Percentiles rank a stretch among this genome's conserved stretches.
These are phyloP conservation scores for Eupsittula cactorum DNA, from an alignment of 2,113 vertebrate species.

Conservation along the genomic window DNA sequence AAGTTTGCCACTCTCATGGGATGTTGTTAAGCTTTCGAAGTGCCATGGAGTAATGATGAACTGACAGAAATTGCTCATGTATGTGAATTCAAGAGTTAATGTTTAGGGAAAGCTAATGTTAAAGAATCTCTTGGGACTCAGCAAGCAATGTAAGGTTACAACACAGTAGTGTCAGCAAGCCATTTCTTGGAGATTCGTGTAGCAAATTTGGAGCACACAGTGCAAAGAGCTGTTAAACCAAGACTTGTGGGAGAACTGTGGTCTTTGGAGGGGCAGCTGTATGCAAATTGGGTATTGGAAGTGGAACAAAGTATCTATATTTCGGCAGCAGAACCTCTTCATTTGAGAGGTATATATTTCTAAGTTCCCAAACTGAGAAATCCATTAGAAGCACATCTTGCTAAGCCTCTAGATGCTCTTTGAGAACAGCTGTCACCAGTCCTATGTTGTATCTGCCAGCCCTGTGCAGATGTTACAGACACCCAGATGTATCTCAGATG, in stretches of 20 bases:
- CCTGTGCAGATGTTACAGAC: neutral
- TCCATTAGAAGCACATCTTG: rapidly evolving
- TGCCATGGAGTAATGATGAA: neutral
- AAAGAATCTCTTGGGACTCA: neutral
- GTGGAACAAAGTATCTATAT: neutral
- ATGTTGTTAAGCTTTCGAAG: neutral
- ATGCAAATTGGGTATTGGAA: neutral
- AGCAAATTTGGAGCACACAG: neutral
- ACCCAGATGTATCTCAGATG: neutral
- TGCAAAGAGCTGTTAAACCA: neutral
- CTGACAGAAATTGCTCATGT: neutral
- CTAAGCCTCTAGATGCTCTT: neutral
- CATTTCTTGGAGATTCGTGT: neutral
- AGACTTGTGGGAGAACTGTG: neutral
- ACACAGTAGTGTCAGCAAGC: neutral
- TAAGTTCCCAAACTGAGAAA: neutral
- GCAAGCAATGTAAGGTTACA: neutral
- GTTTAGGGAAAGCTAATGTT: neutral
- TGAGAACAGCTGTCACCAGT: rapidly evolving
- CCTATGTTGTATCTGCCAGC: neutral
- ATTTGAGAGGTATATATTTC: neutral
- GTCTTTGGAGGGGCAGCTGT: neutral
- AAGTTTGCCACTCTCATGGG: neutral
- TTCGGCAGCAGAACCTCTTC: neutral
- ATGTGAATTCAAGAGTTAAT: neutral